Percentiles rank a stretch among this genome's conserved stretches.
These are phyloP conservation scores for Lytechinus variegatus DNA, from an alignment of 35 echinoderm and acorn worm species.

Conservation along the genomic window DNA sequence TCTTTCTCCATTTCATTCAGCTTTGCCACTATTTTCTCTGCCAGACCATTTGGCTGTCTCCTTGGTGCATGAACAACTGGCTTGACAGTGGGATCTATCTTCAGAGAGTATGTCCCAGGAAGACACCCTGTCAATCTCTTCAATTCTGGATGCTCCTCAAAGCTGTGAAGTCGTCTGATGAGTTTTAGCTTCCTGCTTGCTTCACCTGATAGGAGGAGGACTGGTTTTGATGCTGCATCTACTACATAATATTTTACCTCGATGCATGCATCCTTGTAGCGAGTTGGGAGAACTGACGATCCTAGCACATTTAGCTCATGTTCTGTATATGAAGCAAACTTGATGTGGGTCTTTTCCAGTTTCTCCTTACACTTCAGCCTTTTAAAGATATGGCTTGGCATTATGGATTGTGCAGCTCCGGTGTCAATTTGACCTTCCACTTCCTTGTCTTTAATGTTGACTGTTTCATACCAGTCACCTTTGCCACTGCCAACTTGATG, in stretches of 20 bases:
- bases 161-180: conserved; percentile 57
- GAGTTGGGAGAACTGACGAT: conserved; percentile 1
- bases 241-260: conserved; percentile 66
- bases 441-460: conserved; percentile 47
- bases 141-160: conserved; percentile 68
- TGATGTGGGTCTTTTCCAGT: conserved; percentile 35
- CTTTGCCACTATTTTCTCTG: conserved; percentile 52
- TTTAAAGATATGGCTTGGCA: conserved; percentile 61
- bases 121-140: conserved; percentile 60
- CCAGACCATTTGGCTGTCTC: conserved; percentile 57
- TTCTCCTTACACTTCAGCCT: not conserved
- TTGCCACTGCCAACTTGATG: not conserved
- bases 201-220: conserved; percentile 61
- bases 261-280: conserved; percentile 57
- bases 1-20: conserved; percentile 65
- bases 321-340: conserved; percentile 72
- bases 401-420: conserved; percentile 66
- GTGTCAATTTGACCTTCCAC: conserved; percentile 71
- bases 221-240: conserved; percentile 51
- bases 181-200: conserved; percentile 43
- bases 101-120: conserved; percentile 75
- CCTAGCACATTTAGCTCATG: conserved; percentile 61
- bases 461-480: conserved; percentile 74
- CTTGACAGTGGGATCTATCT: conserved; percentile 71
- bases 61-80: conserved; percentile 80